Conservation (phyloP, 2,113 vertebrate species). For the Ibidorhyncha struthersii region DNA sequence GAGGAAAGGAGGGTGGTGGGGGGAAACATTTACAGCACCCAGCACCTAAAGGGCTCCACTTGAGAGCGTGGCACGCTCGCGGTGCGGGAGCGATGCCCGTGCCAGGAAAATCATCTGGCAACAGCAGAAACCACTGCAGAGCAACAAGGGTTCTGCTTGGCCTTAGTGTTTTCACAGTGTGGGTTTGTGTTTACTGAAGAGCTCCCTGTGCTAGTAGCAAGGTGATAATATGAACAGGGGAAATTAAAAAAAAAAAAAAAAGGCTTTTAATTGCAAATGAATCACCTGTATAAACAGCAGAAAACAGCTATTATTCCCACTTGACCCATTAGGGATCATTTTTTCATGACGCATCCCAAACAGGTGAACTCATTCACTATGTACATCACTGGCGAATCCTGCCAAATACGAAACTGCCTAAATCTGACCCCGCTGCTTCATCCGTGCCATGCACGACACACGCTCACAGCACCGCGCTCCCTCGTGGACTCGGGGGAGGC, state of each 20-base stretch:
- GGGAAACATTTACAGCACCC: background rate
- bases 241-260: background rate
- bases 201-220: background rate
- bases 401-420: background rate
- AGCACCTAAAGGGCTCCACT: background rate
- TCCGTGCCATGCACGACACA: background rate
- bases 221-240: background rate
- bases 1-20: background rate
- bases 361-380: background rate
- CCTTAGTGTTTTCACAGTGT: background rate
- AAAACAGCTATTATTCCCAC: background rate
- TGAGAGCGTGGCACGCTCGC: rapidly evolving
- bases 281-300: background rate
- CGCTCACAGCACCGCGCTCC: background rate
- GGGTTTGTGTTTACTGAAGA: background rate
- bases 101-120: background rate
- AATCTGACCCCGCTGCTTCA: background rate
- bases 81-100: background rate
- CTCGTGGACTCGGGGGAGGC: rapidly evolving
- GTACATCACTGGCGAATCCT: background rate
- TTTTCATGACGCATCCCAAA: background rate
- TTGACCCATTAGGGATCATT: background rate
- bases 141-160: background rate
- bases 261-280: background rate
- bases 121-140: background rate